These are phyloP conservation scores for Lucilia sericata DNA, from an alignment of 1,140 invertebrate genomes.

Conservation along the genomic window DNA sequence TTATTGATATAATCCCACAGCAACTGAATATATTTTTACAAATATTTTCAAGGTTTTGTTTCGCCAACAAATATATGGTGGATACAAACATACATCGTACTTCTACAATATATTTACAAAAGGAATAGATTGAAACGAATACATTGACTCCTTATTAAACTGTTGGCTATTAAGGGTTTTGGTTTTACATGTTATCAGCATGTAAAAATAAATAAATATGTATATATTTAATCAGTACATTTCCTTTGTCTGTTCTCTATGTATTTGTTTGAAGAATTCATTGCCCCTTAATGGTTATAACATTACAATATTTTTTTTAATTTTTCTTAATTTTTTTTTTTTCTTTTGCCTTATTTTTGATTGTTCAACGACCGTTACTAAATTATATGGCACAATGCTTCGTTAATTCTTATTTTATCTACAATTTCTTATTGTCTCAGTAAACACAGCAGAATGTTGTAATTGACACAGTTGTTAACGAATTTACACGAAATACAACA, in stretches of 20 bases:
- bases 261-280: no score
- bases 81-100: no score
- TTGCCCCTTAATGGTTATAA: not conserved
- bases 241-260: no score
- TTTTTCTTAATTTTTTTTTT: not conserved
- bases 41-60: not conserved
- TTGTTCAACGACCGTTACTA: slow-evolving; percentile 28
- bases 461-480: slow-evolving; percentile 11
- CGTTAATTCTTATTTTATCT: slow-evolving; percentile 29
- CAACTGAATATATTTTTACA: not conserved
- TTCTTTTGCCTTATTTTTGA: not conserved
- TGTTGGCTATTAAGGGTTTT: no score
- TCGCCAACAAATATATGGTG: no score
- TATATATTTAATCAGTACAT: no score
- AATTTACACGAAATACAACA: slow-evolving; percentile 6
- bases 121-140: no score
- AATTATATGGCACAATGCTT: slow-evolving; percentile 24
- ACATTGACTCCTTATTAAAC: no score
- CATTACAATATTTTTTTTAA: not conserved
- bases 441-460: not conserved
- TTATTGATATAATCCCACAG: not conserved
- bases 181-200: no score
- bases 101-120: no score
- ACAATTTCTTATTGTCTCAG: not conserved
- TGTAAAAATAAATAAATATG: no score